Conservation (phyloP, 1,140 invertebrate species). For the Ericerus pela region DNA sequence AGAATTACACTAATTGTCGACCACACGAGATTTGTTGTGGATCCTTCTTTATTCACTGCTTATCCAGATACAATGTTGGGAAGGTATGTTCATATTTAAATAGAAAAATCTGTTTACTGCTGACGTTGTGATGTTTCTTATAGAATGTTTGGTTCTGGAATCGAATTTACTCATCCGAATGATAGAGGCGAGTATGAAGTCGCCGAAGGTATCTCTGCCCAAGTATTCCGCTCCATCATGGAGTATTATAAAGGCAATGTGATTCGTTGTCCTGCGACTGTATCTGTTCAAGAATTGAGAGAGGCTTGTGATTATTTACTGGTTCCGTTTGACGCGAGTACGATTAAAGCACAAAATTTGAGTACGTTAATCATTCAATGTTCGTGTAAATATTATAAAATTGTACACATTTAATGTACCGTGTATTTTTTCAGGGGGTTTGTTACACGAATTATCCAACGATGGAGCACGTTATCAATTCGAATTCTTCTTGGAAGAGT, state of each 20-base stretch:
- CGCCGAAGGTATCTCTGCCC: constrained; percentile 90
- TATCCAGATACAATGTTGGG: constrained; percentile 89
- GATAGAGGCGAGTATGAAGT: constrained; percentile 94
- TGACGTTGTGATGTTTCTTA: constrained; percentile 18
- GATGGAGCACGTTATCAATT: constrained; percentile 95
- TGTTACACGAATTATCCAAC: constrained; percentile 95
- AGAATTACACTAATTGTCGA: constrained; percentile 83
- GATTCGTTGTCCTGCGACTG: constrained; percentile 53
- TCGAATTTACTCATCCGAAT: constrained; percentile 86
- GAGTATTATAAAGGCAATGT: constrained; percentile 87
- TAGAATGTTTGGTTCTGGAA: constrained; percentile 89
- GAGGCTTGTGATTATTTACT: constrained; percentile 98
- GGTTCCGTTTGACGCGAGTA: constrained; percentile 91
- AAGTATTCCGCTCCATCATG: constrained; percentile 80
- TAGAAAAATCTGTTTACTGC: neutral
- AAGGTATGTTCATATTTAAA: constrained; percentile 31
- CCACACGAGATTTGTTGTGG: constrained; percentile 71
- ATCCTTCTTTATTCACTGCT: constrained; percentile 76
- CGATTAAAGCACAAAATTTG: constrained; percentile 88
- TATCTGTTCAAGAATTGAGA: constrained; percentile 81
- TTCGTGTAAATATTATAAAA: neutral
- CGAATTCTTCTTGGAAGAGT: constrained; percentile 85
- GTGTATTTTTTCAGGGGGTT: constrained; percentile 45
- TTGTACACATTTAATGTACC: neutral
- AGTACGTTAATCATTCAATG: constrained; percentile 41